Percentiles rank a stretch among this genome's conserved stretches.
Evolutionary conservation across 2,797 vertebrate genomes (phyloP).

Genomic region (Syngnathus acus): DNA sequence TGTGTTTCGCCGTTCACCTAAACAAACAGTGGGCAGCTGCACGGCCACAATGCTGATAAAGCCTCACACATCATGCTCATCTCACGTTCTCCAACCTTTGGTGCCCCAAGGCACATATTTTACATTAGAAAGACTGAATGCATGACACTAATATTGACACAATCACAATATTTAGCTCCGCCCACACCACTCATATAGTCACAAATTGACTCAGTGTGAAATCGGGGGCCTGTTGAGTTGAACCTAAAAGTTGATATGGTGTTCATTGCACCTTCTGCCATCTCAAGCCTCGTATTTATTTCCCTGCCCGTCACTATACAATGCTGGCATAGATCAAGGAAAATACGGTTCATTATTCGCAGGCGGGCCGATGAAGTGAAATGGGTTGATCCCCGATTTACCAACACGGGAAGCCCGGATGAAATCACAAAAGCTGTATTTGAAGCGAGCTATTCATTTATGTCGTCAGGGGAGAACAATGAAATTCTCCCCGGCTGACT

Average conservation of each 20-base stretch:
- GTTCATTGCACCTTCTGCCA: too few species aligned
- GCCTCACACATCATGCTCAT: too few species aligned
- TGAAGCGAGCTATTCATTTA: neutral
- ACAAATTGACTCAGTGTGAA: neutral
- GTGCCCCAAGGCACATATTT: neutral
- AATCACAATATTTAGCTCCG: neutral
- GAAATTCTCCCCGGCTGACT: constrained; percentile 46
- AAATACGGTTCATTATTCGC: too few species aligned
- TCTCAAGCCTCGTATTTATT: too few species aligned
- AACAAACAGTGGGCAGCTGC: constrained; percentile 67
- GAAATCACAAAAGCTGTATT: neutral
- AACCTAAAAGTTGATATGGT: neutral
- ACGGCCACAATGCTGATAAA: too few species aligned
- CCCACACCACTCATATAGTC: neutral
- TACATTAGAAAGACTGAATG: neutral
- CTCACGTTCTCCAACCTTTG: neutral
- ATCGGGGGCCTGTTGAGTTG: neutral
- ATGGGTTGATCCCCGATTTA: neutral
- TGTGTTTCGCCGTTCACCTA: constrained; percentile 16
- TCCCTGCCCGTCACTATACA: too few species aligned
- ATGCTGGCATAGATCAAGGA: too few species aligned
- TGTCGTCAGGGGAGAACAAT: constrained; percentile 27
- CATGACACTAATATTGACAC: too few species aligned
- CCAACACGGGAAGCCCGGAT: neutral
- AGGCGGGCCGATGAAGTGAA: neutral